phyloP scores from a whole-genome alignment of 2,113 vertebrate genomes.

The Gymnobelideus leadbeateri region DNA sequence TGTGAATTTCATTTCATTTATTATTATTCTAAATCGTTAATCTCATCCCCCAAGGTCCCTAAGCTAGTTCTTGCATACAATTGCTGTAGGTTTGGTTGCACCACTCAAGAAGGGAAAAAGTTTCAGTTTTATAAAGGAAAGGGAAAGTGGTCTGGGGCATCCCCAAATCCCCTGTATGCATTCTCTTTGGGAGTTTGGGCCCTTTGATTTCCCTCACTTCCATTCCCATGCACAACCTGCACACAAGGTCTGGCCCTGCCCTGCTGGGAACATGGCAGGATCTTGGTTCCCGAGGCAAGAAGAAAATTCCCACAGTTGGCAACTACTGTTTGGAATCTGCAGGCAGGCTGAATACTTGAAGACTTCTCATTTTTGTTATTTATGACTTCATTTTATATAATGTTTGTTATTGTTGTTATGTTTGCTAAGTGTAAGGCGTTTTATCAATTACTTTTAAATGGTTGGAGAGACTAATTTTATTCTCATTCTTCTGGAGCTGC shows the following conservation, averaged over 20 bases:
- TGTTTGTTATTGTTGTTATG: conserved; percentile 54
- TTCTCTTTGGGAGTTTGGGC: conserved; percentile 22
- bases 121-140: background rate
- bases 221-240: conserved; percentile 1
- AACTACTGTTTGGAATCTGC: conserved; percentile 49
- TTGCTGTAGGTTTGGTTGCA: background rate
- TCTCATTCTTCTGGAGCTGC: conserved; percentile 53
- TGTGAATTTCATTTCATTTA: background rate
- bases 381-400: conserved; percentile 60
- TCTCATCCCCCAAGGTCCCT: background rate
- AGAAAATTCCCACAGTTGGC: background rate
- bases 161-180: background rate
- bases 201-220: background rate
- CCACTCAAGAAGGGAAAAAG: background rate
- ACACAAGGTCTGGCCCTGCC: background rate
- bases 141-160: background rate
- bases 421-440: conserved; percentile 57
- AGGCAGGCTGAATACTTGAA: conserved; percentile 71
- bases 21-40: no score
- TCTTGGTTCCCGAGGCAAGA: background rate
- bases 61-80: background rate
- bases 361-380: conserved; percentile 69
- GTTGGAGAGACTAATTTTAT: conserved; percentile 60
- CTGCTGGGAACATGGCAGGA: background rate
- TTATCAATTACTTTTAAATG: conserved; percentile 43